These are phyloP conservation scores for Neotoxoptera formosana DNA, from an alignment of 1,140 invertebrate species.

Conservation along the genomic window DNA sequence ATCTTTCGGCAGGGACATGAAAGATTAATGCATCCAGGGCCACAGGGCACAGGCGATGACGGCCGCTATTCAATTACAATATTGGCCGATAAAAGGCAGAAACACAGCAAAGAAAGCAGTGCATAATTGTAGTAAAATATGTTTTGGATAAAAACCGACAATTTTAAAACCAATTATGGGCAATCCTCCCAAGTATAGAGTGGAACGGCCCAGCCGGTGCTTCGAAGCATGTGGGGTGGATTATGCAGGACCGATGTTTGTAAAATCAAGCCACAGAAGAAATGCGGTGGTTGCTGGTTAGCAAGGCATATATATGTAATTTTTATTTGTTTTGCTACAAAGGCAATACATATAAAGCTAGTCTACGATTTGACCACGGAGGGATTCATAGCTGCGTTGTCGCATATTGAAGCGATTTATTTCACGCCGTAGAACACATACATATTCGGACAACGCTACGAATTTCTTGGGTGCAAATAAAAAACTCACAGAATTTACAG, in stretches of 20 bases:
- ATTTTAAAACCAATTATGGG: not conserved
- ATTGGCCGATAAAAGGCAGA: conserved; percentile 4
- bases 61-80: not conserved
- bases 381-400: not conserved
- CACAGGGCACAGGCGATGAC: not conserved
- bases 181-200: not conserved
- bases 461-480: not conserved
- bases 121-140: not conserved
- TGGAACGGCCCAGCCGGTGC: not conserved
- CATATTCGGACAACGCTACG: not conserved
- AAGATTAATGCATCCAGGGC: no score
- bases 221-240: not conserved
- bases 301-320: not conserved
- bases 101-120: not conserved
- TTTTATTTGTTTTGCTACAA: not conserved
- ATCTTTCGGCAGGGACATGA: no score
- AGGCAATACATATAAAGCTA: not conserved
- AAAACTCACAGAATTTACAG: not conserved
- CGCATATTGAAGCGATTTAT: not conserved
- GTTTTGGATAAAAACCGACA: not conserved
- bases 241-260: not conserved
- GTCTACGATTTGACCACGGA: not conserved
- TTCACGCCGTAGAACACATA: not conserved
- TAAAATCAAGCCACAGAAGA: not conserved
- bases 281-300: not conserved